Evolutionary conservation across 1,140 invertebrate genomes (phyloP).

Genomic region (Sipha flava): DNA sequence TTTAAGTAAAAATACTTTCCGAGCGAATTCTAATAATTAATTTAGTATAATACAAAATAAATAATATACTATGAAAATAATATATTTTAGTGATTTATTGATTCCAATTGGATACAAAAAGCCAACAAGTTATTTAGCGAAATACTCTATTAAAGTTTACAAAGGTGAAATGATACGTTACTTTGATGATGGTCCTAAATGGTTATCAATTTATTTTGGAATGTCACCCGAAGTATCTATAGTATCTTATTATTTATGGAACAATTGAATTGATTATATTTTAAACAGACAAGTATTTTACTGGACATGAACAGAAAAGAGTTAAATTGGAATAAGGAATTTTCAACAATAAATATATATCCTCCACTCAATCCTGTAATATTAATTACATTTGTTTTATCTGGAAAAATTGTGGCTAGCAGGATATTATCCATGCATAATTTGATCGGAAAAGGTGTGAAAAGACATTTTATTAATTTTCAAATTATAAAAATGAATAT

Average conservation of each 20-base stretch:
- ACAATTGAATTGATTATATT: background rate
- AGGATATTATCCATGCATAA: background rate
- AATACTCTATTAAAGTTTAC: background rate
- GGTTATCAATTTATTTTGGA: constrained; percentile 10
- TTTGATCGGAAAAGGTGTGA: background rate
- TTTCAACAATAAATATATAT: background rate
- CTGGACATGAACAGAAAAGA: background rate
- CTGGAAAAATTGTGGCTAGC: background rate
- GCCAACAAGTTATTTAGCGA: background rate
- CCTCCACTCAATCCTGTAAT: constrained; percentile 2
- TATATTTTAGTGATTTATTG: background rate
- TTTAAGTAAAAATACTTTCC: too few species aligned
- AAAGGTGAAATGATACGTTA: background rate
- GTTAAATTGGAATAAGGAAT: background rate
- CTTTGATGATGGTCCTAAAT: background rate
- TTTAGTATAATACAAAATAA: background rate
- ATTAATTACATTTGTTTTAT: background rate
- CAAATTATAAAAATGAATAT: background rate
- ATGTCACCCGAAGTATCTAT: background rate
- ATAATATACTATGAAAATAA: background rate
- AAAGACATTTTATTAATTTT: background rate
- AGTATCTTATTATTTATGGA: background rate
- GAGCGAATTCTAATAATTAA: background rate
- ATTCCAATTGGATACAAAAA: constrained; percentile 5
- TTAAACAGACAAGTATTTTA: background rate